Percentiles rank a stretch among this genome's conserved stretches.
Evolutionary conservation across 2,888 invertebrate genomes (phyloP).

Genomic region (Eupithecia subumbrata): DNA sequence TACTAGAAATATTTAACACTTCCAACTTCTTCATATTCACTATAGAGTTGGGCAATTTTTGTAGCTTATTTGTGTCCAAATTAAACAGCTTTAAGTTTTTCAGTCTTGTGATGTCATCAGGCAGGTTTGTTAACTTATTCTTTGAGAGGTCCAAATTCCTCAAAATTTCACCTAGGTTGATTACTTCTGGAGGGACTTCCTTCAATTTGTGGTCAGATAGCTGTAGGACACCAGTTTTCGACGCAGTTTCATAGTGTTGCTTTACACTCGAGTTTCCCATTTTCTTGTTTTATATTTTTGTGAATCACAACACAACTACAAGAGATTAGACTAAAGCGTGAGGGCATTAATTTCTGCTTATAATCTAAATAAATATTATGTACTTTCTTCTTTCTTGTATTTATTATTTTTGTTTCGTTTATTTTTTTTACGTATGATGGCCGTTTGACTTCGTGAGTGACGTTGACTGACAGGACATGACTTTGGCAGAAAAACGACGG

Average conservation of each 20-base stretch:
- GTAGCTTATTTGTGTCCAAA: constrained; percentile 92
- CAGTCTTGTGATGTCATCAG: constrained; percentile 90
- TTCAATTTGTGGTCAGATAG: constrained; percentile 92
- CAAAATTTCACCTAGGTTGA: constrained; percentile 85
- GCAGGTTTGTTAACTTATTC: constrained; percentile 92
- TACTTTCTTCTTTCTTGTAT: too few species aligned
- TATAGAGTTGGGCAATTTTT: constrained; percentile 86
- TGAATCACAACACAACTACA: background rate
- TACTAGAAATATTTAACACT: constrained; percentile 90
- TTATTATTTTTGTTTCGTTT: background rate
- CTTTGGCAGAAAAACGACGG: too few species aligned
- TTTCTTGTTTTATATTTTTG: background rate
- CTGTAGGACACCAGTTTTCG: constrained; percentile 97
- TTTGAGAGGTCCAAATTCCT: constrained; percentile 96
- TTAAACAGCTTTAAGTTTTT: constrained; percentile 89
- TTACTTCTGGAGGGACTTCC: constrained; percentile 88
- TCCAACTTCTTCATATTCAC: constrained; percentile 89
- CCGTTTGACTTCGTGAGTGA: too few species aligned
- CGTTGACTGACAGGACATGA: too few species aligned
- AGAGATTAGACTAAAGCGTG: background rate
- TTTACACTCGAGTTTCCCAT: constrained; percentile 97
- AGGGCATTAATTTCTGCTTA: background rate
- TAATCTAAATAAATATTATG: too few species aligned
- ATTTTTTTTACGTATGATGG: background rate
- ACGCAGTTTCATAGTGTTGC: constrained; percentile 96